Percentiles rank a stretch among this genome's conserved stretches.
These are phyloP conservation scores for Helostoma temminkii DNA, from an alignment of 2,797 vertebrate genomes.

Conservation along the genomic window DNA sequence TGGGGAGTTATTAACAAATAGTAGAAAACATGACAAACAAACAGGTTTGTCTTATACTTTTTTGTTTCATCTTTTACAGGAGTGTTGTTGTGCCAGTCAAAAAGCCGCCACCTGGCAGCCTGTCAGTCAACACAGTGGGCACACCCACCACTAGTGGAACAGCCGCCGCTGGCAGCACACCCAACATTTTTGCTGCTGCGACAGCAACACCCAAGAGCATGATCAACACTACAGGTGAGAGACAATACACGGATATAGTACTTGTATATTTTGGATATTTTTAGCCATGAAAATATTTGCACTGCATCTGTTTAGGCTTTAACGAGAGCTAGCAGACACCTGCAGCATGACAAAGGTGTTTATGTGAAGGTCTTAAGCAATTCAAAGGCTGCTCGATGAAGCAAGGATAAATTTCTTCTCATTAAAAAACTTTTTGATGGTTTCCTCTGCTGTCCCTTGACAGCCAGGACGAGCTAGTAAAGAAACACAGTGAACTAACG, in stretches of 20 bases:
- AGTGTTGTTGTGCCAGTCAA: slow-evolving; percentile 98
- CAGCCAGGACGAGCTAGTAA: slow-evolving; percentile 5
- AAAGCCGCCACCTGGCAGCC: slow-evolving; percentile 94
- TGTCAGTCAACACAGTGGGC: slow-evolving; percentile 96
- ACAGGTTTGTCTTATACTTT: slow-evolving; percentile 7
- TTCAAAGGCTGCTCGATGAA: slow-evolving; percentile 29
- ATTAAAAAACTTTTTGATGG: slow-evolving; percentile 19
- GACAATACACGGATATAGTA: neutral
- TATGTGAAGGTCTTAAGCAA: slow-evolving; percentile 21
- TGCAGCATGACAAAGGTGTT: slow-evolving; percentile 33
- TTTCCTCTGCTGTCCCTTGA: slow-evolving; percentile 1
- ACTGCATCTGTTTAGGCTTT: neutral
- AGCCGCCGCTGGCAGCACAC: slow-evolving; percentile 90
- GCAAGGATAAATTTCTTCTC: slow-evolving; percentile 20
- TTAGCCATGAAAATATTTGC: neutral
- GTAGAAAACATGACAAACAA: neutral
- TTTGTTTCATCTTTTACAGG: slow-evolving; percentile 77
- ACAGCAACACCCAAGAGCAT: slow-evolving; percentile 99
- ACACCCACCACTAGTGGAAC: slow-evolving; percentile 88
- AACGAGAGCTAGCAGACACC: slow-evolving; percentile 20
- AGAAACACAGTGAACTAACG: slow-evolving; percentile 17
- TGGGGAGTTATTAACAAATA: neutral
- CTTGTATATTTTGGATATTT: neutral
- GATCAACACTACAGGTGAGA: slow-evolving; percentile 99
- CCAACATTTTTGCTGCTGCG: slow-evolving; percentile 96